Base-by-base conservation (phyloP, 2,888 invertebrate species). In the Meandrusa payeni region DNA sequence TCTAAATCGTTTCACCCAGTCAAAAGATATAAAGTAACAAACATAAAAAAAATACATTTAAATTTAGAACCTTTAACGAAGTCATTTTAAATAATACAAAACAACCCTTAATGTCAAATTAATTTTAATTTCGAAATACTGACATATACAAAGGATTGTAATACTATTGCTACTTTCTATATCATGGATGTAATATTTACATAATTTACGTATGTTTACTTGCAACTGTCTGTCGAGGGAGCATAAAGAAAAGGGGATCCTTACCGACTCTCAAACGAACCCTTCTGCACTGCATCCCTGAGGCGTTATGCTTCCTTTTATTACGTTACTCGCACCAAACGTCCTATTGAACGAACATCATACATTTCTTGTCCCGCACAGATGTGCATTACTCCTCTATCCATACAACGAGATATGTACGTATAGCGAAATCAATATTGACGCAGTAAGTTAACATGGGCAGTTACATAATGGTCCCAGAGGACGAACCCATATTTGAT, bases 401-500 rank as follows among this genome's bases (percentile, higher is more conserved):
- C 3, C 17, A 33, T 12, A 34, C 6, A 28, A 13, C 20, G 24
- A 39, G 38, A 38, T 22, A 28, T 44, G 39, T 39, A 33, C n/a
- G 20, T 7, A n/a, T 7, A 6, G 27, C 46, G 34, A 43, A 32
- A 46, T 39, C 44, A 39, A 39, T 39, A 44, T 39, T 33, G 32
- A 38, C 44, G 39, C 33, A 4, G 27, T 15, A 27, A 33, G 38
- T 44, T 44, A 33, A 28, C 37, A 29, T 15, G 32, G 39, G 4
- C 33, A 24, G 38, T 38, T 33, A 38, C 38, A 33, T 33, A 44
- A 27, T 44, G 17, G 46, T 48, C 39, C 33, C 39, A 22, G 11
- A 28, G 44, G 39, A 33, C 20, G 9, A 15, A 5, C 76, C 77
- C 76, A 69, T 78, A 76, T 81, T 79, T 78, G 70, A 61, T 63